Conservation (phyloP, 1,140 invertebrate species). For the Drosophila teissieri region DNA sequence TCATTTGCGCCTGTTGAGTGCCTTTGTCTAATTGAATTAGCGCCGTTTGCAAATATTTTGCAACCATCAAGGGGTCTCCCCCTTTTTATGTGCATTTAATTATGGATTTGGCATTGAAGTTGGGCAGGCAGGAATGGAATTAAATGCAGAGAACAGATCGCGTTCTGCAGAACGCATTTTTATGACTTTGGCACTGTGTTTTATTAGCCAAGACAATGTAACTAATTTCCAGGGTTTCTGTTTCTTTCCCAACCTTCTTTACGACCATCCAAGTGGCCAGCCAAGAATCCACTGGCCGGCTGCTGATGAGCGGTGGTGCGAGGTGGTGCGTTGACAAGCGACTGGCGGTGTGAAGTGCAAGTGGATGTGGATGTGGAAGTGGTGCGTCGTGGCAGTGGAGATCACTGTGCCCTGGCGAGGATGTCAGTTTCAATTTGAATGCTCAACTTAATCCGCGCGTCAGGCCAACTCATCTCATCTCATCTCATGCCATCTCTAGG, state of each 20-base stretch:
- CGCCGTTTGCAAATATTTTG: constrained; percentile 44
- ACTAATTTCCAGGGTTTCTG: constrained; percentile 59
- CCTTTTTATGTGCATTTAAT: constrained; percentile 73
- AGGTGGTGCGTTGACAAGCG: constrained; percentile 47
- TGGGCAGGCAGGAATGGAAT: constrained; percentile 33
- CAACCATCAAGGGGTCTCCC: constrained; percentile 10
- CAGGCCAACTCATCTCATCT: constrained; percentile 42
- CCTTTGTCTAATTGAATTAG: constrained; percentile 75
- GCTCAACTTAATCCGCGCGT: constrained; percentile 81
- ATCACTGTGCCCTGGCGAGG: constrained; percentile 25
- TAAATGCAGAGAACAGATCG: constrained; percentile 17
- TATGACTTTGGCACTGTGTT: constrained; percentile 72
- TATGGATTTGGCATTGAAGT: constrained; percentile 50
- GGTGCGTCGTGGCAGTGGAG: constrained; percentile 7
- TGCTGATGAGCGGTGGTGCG: constrained; percentile 14
- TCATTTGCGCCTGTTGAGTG: constrained; percentile 40
- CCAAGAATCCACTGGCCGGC: constrained; percentile 4
- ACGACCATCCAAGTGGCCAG: constrained; percentile 31
- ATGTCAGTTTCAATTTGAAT: constrained; percentile 83
- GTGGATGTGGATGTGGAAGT: constrained; percentile 31
- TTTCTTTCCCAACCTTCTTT: constrained; percentile 25
- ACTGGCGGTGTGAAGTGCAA: constrained; percentile 49
- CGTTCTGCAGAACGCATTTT: constrained; percentile 37
- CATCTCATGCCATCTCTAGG: constrained; percentile 44
- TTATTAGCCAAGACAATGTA: constrained; percentile 73